phyloP scores from a whole-genome alignment of 2,888 invertebrate genomes.

The Tenthredo notha region DNA sequence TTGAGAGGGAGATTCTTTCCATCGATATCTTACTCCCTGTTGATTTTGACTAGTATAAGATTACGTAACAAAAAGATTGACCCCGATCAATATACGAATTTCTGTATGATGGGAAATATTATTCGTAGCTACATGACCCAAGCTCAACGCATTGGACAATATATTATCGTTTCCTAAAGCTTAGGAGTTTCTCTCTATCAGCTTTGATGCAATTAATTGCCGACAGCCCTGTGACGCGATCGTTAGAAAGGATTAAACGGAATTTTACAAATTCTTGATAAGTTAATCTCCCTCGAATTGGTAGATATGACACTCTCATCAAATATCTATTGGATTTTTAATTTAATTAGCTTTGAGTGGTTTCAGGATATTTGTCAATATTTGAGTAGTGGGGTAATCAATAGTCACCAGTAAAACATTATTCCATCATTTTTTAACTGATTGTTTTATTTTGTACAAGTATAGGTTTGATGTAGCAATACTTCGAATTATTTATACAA shows the following conservation, averaged over 20 bases:
- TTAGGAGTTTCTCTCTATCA: neutral
- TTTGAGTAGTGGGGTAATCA: neutral
- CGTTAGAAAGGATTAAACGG: neutral
- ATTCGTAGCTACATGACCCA: neutral
- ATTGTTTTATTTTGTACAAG: neutral
- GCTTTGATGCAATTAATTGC: neutral
- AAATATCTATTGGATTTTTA: neutral
- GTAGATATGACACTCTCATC: neutral
- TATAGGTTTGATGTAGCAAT: neutral
- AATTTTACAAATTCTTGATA: conserved; percentile 8
- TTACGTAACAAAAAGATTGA: neutral
- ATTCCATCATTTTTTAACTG: neutral
- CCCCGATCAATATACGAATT: too few species aligned
- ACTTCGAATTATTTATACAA: neutral
- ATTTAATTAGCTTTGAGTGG: neutral
- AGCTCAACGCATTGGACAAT: neutral
- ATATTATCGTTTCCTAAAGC: neutral
- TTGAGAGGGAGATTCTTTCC: neutral
- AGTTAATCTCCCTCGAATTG: conserved; percentile 11
- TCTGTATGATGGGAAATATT: neutral
- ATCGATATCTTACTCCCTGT: neutral
- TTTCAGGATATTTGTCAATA: neutral
- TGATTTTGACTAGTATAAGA: neutral
- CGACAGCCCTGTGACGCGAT: neutral
- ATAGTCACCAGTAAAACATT: neutral